A percentile compares a stretch with the other conserved stretches of the same genome.
Evolutionary conservation across 2,113 vertebrate species (phyloP).

Genomic region (Barnardius zonarius): DNA sequence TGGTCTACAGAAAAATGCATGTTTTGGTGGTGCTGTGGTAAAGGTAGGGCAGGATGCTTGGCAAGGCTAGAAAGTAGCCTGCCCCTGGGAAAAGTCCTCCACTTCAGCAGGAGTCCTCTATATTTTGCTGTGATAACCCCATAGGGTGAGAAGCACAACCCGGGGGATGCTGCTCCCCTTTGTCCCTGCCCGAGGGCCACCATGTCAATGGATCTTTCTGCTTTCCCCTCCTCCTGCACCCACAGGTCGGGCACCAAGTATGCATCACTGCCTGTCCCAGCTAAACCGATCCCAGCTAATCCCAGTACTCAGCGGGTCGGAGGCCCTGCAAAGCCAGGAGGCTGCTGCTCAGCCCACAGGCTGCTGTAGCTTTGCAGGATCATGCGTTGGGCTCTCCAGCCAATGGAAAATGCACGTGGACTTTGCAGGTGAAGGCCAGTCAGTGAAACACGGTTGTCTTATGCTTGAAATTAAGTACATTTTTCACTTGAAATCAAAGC

Average conservation of each 20-base stretch:
- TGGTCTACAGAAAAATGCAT: background rate
- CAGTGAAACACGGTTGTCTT: background rate
- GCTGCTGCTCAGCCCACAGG: background rate
- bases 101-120: background rate
- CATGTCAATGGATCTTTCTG: rapidly evolving
- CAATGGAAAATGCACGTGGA: rapidly evolving
- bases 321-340: background rate
- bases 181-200: background rate
- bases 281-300: background rate
- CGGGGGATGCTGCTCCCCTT: background rate
- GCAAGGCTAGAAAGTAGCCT: background rate
- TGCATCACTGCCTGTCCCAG: background rate
- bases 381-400: rapidly evolving
- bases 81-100: background rate
- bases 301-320: rapidly evolving
- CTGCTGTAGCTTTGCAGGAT: rapidly evolving
- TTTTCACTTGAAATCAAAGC: background rate
- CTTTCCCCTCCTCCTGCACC: background rate
- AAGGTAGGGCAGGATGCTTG: background rate
- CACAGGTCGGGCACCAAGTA: rapidly evolving
- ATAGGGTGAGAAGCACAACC: rapidly evolving
- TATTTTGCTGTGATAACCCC: background rate
- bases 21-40: background rate
- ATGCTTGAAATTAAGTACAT: background rate
- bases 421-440: background rate